Percentiles rank a stretch among this genome's conserved stretches.
Conservation (phyloP, 2,113 vertebrate genomes). For the Otus sunia region DNA sequence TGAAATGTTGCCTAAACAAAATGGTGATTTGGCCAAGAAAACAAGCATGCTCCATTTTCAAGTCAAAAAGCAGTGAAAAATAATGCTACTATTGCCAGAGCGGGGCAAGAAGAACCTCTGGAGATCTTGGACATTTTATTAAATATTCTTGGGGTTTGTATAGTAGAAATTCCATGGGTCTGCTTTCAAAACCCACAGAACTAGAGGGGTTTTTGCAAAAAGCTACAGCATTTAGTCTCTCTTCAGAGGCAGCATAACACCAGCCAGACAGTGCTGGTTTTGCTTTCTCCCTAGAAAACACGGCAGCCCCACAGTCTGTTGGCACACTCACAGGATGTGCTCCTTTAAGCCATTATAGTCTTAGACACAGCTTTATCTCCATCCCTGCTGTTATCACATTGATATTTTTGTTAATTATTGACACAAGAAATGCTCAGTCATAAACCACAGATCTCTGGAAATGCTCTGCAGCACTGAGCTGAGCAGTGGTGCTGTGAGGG, state of each 20-base stretch:
- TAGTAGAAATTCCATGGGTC: neutral
- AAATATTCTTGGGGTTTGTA: neutral
- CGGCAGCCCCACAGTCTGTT: neutral
- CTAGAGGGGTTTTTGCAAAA: rapidly evolving
- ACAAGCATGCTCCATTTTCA: neutral
- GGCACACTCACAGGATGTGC: neutral
- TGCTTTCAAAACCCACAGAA: neutral
- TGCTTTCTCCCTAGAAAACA: neutral
- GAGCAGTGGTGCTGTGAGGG: rapidly evolving
- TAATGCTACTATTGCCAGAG: neutral
- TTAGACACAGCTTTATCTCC: slow-evolving; percentile 10
- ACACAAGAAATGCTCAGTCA: slow-evolving; percentile 22
- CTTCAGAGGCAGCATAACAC: neutral
- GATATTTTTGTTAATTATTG: slow-evolving; percentile 60
- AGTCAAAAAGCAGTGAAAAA: neutral
- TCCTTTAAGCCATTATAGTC: neutral
- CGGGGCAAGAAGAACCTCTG: neutral
- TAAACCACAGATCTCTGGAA: neutral
- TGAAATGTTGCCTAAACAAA: slow-evolving; percentile 55
- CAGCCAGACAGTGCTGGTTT: neutral
- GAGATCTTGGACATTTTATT: neutral
- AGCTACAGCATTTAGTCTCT: neutral
- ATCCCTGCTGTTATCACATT: slow-evolving; percentile 23
- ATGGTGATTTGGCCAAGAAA: slow-evolving; percentile 21
- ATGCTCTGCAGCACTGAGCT: neutral